Percentiles rank a stretch among this genome's conserved stretches.
These are phyloP conservation scores for Junonia oenone DNA, from an alignment of 2,888 invertebrate species.

Conservation along the genomic window DNA sequence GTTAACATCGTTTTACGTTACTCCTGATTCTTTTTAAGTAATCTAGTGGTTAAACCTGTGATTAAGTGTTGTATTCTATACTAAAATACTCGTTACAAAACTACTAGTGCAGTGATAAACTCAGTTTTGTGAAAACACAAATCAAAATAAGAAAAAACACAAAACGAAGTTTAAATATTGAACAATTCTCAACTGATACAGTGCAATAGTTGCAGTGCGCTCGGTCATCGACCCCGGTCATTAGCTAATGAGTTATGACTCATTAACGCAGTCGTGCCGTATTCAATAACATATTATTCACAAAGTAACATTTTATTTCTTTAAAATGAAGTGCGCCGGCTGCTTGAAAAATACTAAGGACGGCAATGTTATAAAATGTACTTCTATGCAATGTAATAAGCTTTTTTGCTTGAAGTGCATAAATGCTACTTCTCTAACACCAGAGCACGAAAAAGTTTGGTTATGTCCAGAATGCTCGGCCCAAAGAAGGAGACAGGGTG, in stretches of 20 bases:
- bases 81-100: not conserved
- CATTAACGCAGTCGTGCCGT: not conserved
- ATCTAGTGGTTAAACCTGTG: not conserved
- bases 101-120: not conserved
- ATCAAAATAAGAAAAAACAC: not conserved
- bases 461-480: not conserved
- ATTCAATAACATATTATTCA: not conserved
- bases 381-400: not conserved
- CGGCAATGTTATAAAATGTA: not conserved
- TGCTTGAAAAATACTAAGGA: not conserved
- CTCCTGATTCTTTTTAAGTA: not conserved
- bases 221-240: not conserved
- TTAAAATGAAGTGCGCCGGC: not conserved
- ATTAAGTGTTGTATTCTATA: not conserved
- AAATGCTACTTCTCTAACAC: not conserved
- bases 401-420: not conserved
- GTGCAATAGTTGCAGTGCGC: not conserved
- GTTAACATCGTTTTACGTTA: not conserved
- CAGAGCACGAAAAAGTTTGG: not conserved
- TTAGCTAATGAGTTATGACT: not conserved
- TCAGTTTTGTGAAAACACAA: not conserved
- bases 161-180: not conserved
- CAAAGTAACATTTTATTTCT: not conserved
- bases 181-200: not conserved
- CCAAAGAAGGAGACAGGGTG: not conserved